Conservation (phyloP, 2,797 vertebrate species). For the Crenuchus spilurus region DNA sequence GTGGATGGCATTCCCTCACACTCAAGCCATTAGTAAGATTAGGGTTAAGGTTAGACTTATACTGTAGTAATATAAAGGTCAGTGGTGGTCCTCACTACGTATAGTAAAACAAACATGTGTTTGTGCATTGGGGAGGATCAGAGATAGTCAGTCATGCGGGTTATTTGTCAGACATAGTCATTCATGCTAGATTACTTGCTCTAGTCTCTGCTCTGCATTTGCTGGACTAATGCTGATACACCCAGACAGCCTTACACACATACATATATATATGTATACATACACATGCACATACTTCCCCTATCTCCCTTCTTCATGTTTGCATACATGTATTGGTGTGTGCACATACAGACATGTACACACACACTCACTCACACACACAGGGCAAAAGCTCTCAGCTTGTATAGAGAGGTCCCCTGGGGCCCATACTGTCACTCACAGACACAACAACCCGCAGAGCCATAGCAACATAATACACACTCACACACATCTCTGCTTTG, state of each 20-base stretch:
- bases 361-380: constrained; percentile 1
- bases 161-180: constrained; percentile 32
- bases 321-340: constrained; percentile 18
- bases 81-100: too few species aligned
- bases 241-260: constrained; percentile 3
- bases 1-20: too few species aligned
- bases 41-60: too few species aligned
- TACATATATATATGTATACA: constrained; percentile 13
- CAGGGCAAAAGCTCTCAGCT: not conserved
- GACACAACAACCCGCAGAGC: not conserved
- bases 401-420: not conserved
- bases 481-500: not conserved
- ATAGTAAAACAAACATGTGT: too few species aligned
- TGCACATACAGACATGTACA: not conserved
- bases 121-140: too few species aligned
- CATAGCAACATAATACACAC: not conserved
- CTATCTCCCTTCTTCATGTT: constrained; percentile 9
- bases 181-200: constrained; percentile 36
- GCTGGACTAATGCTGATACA: not conserved
- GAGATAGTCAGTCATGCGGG: constrained; percentile 39
- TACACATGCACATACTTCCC: constrained; percentile 2
- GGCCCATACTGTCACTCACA: not conserved
- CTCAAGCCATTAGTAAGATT: too few species aligned
- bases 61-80: too few species aligned
- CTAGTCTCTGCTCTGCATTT: constrained; percentile 18